Percentiles rank a stretch among this genome's conserved stretches.
Conservation (phyloP, 2,113 vertebrate genomes). For the Colinus virginianus region DNA sequence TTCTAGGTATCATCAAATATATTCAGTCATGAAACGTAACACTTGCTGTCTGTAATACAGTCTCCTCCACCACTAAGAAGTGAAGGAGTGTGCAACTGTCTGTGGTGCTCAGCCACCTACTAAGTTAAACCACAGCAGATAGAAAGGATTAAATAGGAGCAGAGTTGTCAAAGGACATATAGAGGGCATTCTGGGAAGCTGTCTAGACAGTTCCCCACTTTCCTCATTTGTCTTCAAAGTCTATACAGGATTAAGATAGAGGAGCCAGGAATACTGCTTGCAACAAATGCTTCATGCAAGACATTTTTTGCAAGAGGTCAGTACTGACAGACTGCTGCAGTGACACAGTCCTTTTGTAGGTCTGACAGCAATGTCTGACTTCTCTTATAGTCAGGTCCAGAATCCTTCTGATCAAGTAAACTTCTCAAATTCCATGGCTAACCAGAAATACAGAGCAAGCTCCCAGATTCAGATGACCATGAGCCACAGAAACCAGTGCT, state of each 20-base stretch:
- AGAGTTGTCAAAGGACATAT: background rate
- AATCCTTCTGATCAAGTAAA: background rate
- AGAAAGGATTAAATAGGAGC: background rate
- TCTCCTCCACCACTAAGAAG: no score
- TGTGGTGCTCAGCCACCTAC: no score
- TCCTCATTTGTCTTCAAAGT: background rate
- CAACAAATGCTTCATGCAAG: background rate
- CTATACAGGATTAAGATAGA: background rate
- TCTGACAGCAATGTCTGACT: background rate
- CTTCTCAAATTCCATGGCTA: background rate
- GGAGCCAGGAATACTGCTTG: background rate
- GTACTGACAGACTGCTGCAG: background rate
- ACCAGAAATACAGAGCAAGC: background rate
- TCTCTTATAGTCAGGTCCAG: background rate
- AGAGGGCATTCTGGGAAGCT: background rate
- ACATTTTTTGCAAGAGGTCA: background rate
- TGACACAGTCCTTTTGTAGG: background rate
- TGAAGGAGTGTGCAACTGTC: no score
- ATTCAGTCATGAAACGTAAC: background rate
- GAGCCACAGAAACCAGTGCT: background rate
- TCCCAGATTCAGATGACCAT: background rate
- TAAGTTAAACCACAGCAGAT: no score
- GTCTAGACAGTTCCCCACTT: background rate
- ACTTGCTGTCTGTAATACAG: background rate
- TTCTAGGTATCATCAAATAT: background rate